phyloP scores from a whole-genome alignment of 2,113 vertebrate species.

The Vimba vimba region DNA sequence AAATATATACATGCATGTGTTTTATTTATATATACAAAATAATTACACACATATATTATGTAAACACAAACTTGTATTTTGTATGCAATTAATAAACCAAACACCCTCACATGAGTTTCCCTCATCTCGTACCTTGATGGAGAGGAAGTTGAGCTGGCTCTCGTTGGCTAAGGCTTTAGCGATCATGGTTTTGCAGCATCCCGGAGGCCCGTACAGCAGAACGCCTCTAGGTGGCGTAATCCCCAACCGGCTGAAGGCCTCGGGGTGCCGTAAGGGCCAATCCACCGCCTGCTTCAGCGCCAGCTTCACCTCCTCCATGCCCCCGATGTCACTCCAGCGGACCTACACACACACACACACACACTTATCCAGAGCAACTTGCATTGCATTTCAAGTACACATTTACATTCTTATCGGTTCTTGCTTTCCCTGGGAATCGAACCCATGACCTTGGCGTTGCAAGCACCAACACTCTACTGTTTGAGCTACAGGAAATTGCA shows the following conservation, averaged over 20 bases:
- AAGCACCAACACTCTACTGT: too few species aligned
- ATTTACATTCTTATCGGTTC: too few species aligned
- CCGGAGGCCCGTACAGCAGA: conserved; percentile 93
- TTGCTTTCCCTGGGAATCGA: too few species aligned
- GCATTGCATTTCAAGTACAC: too few species aligned
- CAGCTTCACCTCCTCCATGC: conserved; percentile 92
- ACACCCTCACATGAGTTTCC: background rate
- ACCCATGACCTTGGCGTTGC: too few species aligned
- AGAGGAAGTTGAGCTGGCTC: conserved; percentile 94
- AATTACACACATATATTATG: too few species aligned
- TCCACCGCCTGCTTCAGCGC: conserved; percentile 95
- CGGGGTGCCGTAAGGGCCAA: conserved; percentile 93
- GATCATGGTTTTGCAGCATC: conserved; percentile 99
- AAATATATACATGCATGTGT: too few species aligned
- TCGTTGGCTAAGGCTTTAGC: conserved; percentile 95
- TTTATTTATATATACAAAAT: too few species aligned
- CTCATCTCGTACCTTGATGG: conserved; percentile 84
- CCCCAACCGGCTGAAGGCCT: conserved; percentile 89
- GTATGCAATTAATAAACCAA: background rate
- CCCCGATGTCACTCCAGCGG: conserved; percentile 93
- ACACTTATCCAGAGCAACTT: background rate
- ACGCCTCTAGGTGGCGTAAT: conserved; percentile 92
- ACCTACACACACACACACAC: conserved; percentile 76
- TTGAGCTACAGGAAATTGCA: too few species aligned
- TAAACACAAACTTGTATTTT: too few species aligned